These are phyloP conservation scores for Rattus rattus DNA, from an alignment of 2,113 vertebrate genomes.

Conservation along the genomic window DNA sequence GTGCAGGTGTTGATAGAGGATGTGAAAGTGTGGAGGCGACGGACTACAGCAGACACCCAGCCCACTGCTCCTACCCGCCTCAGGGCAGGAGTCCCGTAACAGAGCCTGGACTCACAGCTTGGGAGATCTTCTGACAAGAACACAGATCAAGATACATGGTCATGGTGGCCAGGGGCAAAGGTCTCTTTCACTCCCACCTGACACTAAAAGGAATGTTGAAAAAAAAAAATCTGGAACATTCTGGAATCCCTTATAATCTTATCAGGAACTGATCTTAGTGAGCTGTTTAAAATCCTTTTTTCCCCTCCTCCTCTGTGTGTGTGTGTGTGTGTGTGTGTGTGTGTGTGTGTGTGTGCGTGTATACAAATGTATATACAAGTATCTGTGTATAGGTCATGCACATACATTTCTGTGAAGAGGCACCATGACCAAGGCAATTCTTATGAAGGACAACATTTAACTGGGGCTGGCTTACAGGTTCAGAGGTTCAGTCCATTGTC, in stretches of 20 bases:
- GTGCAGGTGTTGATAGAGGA: slow-evolving; percentile 81
- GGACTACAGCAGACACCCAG: not conserved
- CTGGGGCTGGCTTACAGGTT: too few species aligned
- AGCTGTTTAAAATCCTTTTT: not conserved
- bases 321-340: not conserved
- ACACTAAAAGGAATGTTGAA: too few species aligned
- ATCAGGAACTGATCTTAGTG: not conserved
- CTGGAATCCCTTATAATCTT: not conserved
- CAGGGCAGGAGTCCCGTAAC: not conserved
- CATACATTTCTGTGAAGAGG: not conserved
- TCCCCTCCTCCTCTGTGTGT: not conserved
- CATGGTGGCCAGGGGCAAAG: not conserved
- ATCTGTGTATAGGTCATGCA: not conserved
- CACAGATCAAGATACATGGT: not conserved
- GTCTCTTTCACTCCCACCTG: not conserved
- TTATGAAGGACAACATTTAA: too few species aligned
- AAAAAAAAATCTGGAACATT: not conserved
- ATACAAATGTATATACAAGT: too few species aligned
- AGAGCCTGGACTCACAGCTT: not conserved
- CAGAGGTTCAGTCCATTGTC: too few species aligned
- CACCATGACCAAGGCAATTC: too few species aligned
- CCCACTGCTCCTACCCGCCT: not conserved
- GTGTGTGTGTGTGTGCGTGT: not conserved
- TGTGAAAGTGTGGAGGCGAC: slow-evolving; percentile 78
- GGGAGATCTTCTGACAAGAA: not conserved